phyloP scores from a whole-genome alignment of 2,113 vertebrate species.

The Electrona antarctica region DNA sequence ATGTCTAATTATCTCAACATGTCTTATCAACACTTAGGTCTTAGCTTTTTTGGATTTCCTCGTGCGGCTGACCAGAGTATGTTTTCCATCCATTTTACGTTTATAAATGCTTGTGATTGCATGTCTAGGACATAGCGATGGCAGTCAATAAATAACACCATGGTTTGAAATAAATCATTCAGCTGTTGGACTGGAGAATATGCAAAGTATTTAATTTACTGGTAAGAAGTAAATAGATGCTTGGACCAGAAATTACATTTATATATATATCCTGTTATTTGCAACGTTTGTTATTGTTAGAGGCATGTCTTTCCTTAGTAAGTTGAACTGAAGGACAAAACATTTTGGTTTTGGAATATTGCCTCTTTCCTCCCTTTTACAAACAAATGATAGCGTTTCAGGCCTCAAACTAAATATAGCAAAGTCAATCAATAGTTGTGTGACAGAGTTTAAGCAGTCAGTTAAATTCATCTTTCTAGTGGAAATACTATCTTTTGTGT shows the following conservation, averaged over 20 bases:
- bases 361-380: background rate
- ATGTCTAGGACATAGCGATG: background rate
- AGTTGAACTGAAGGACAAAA: slow-evolving; percentile 10
- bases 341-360: slow-evolving; percentile 26
- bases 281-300: slow-evolving; percentile 32
- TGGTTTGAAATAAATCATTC: slow-evolving; percentile 8
- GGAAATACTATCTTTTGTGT: background rate
- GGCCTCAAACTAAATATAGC: slow-evolving; percentile 6
- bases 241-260: slow-evolving; percentile 1
- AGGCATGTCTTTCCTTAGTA: slow-evolving; percentile 23
- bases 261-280: slow-evolving; percentile 28
- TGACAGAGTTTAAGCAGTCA: background rate
- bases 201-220: background rate
- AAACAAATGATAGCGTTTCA: slow-evolving; percentile 1
- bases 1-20: slow-evolving; percentile 45
- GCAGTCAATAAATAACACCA: slow-evolving; percentile 34
- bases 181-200: slow-evolving; percentile 6
- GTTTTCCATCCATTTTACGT: slow-evolving; percentile 32
- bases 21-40: slow-evolving; percentile 32
- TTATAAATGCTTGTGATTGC: slow-evolving; percentile 38
- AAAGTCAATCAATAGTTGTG: background rate
- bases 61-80: slow-evolving; percentile 21
- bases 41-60: slow-evolving; percentile 38
- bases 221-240: slow-evolving; percentile 17
- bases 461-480: background rate